Evolutionary conservation across 2,113 vertebrate species (phyloP), one percentile per base, ranked within the genome.

Genomic region (Microtus montanus): DNA sequence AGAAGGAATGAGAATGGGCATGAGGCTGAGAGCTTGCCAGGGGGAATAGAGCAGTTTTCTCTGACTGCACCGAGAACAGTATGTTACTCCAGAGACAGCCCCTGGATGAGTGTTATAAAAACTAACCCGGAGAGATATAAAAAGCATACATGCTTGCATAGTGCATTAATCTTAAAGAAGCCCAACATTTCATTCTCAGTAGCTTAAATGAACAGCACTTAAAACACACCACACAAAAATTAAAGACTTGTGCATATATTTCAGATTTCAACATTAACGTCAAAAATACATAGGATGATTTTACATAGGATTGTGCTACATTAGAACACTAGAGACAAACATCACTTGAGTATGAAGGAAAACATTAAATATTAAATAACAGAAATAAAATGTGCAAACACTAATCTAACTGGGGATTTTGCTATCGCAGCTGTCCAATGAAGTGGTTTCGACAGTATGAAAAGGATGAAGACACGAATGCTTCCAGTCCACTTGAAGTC

Each of bases 351-450:
- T 99, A 99, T 98, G 99, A 99, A 99, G 99, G 99, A 99, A 99
- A 99, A 99, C 98, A 99, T 99, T 99, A 99, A 99, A 99, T 99
- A 99, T 99, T 99, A 99, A 99, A 99, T 99, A 99, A 99, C 98
- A 99, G 98, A 99, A 99, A 99, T 98, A 98, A 99, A 98, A 99
- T 98, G 98, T 99, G 99, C 99, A 99, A 99, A 99, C 99, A 99
- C 99, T 99, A 99, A 99, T 98, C 99, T 99, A 99, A 98, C 97
- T 97, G 97, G 98, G 98, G 98, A 98, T 98, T 98, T 98, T 99
- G 98, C 99, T 99, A 99, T 99, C 99, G 99, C 99, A 99, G 99
- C 99, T 98, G 98, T 99, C 98, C 99, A 98, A 98, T 98, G 99
- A 99, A 99, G 99, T 99, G 99, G 99, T 99, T 99, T 99, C 98